phyloP scores from a whole-genome alignment of 2,113 vertebrate genomes.

The Arothron firmamentum region DNA sequence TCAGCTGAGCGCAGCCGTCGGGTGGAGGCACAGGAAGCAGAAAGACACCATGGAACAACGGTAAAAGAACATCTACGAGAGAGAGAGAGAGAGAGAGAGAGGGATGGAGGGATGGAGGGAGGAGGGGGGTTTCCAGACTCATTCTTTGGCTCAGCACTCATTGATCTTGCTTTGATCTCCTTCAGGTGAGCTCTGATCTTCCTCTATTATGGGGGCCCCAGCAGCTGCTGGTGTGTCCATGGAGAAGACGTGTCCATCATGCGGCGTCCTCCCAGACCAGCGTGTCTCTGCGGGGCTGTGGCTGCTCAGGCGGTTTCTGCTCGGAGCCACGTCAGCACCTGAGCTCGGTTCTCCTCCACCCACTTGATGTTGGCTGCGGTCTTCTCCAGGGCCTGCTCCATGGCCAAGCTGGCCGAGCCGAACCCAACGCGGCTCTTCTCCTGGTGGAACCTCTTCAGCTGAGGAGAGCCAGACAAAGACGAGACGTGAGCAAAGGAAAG shows the following conservation, averaged over 20 bases:
- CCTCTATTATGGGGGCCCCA: neutral
- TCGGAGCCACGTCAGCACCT: slow-evolving; percentile 77
- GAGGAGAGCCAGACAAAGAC: slow-evolving; percentile 23
- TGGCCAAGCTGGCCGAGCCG: slow-evolving; percentile 79
- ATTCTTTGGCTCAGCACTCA: neutral
- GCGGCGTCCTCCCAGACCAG: neutral
- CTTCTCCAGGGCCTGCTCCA: slow-evolving; percentile 88
- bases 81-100: too few species aligned
- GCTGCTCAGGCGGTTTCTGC: slow-evolving; percentile 23
- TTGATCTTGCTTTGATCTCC: neutral
- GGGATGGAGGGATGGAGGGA: too few species aligned
- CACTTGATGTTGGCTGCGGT: slow-evolving; percentile 85
- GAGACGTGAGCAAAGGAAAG: neutral
- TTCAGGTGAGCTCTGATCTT: too few species aligned
- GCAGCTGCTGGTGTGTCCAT: neutral
- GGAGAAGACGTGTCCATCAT: neutral
- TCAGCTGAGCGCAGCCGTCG: too few species aligned
- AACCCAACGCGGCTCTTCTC: slow-evolving; percentile 81
- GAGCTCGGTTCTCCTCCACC: slow-evolving; percentile 78
- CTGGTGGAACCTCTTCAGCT: slow-evolving; percentile 84
- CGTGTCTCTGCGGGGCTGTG: too few species aligned
- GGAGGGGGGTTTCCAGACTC: too few species aligned
- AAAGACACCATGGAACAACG: too few species aligned
- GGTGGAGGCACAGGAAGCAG: too few species aligned
- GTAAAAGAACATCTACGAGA: too few species aligned